Percentiles rank a stretch among this genome's conserved stretches.
These are phyloP conservation scores for Henicopernis longicauda DNA, from an alignment of 2,113 vertebrate species.

Conservation along the genomic window DNA sequence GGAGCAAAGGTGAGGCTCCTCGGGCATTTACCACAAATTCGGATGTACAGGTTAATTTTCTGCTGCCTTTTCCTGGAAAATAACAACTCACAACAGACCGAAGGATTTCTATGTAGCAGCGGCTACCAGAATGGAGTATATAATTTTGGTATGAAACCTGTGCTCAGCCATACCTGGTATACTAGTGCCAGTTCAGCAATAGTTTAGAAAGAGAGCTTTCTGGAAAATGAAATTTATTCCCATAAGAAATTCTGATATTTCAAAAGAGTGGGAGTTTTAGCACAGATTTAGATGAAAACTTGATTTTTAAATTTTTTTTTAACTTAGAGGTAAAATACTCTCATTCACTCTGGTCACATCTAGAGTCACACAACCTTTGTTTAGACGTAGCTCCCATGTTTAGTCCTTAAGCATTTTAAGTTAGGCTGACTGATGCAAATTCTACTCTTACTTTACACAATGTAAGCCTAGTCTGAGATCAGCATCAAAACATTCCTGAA, in stretches of 20 bases:
- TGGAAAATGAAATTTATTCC: background rate
- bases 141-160: background rate
- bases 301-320: accelerated
- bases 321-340: background rate
- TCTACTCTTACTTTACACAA: background rate
- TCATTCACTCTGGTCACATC: background rate
- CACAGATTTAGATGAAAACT: background rate
- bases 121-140: background rate
- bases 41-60: background rate
- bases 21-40: background rate
- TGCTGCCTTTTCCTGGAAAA: background rate
- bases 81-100: background rate
- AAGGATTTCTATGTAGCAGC: background rate
- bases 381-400: background rate
- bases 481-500: background rate
- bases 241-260: background rate
- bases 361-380: background rate
- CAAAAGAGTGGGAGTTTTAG: background rate
- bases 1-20: background rate
- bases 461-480: background rate
- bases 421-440: background rate
- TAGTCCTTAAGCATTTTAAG: background rate
- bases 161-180: background rate
- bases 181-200: background rate
- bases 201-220: background rate